Base-by-base conservation (phyloP, 2,797 vertebrate species). In the Paramormyrops hopkinsi region DNA sequence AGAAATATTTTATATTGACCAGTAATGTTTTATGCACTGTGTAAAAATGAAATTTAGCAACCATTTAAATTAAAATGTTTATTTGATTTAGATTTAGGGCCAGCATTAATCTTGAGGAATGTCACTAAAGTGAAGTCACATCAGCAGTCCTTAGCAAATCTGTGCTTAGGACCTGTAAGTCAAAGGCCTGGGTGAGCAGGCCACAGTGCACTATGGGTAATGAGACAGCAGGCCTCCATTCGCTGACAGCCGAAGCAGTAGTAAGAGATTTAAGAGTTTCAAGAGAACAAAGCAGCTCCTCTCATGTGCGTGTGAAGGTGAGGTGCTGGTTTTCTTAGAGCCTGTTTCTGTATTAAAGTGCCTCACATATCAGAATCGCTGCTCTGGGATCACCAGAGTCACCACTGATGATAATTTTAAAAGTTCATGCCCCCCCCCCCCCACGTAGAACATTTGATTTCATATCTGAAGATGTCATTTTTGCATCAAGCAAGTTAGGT, bases 401-500 rank as follows among this genome's bases (percentile, higher is more conserved):
- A 89, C 88, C 89, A 76, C 69, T 88, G 76, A 85, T 59, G 82
- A 91, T 91, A 87, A 89, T 62, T 90, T 92, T 86, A 86, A 91
- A 86, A 91, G 90, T 92, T 92, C 89, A 86, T 89, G 69, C 56
- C 22, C 59, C 87, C 82, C 89, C 89, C n/a, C 11, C 83, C 29
- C n/a, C 69, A 85, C 69, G 69, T 90, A 89, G 86, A 89, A 89
- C 90, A 91, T 92, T 91, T 79, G 89, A 88, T 91, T 93, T 88
- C 33, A 90, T 87, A 92, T 79, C 88, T 51, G 53, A 90, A 91
- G 76, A 92, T 88, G 89, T 22, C 11, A 51, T 37, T 53, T 59
- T 59, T 56, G 79, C 59, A 86, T 33, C 46, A 44, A 37, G 65
- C 2, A 54, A 37, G 56, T 8, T n/a, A 86, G 25, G 51, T 73